A percentile compares a stretch with the other conserved stretches of the same genome.
These are phyloP conservation scores for Melieria omissa DNA, from an alignment of 2,888 invertebrate genomes.

Conservation along the genomic window DNA sequence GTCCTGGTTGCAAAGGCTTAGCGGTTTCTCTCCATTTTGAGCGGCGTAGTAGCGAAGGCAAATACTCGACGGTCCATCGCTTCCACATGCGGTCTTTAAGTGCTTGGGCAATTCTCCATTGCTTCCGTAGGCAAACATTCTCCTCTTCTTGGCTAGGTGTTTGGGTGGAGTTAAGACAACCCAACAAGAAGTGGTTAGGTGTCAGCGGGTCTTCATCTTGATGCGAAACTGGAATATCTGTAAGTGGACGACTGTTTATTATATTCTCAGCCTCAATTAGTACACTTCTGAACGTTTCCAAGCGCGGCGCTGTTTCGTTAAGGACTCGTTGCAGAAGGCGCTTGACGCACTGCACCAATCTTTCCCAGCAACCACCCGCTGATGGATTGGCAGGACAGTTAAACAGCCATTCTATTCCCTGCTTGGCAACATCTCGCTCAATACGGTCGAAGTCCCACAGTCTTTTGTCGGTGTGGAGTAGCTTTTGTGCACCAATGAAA, in stretches of 20 bases:
- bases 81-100: slow-evolving; percentile 36
- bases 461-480: slow-evolving; percentile 18
- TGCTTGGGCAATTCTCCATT: slow-evolving; percentile 36
- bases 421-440: slow-evolving; percentile 10
- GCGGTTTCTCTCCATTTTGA: slow-evolving; percentile 33
- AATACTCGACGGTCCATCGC: slow-evolving; percentile 32
- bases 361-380: slow-evolving; percentile 48
- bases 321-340: slow-evolving; percentile 27
- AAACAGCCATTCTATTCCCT: slow-evolving; percentile 37
- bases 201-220: slow-evolving; percentile 39
- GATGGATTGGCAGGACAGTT: slow-evolving; percentile 38
- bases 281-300: slow-evolving; percentile 40
- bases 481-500: slow-evolving; percentile 33
- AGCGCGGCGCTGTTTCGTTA: slow-evolving; percentile 24
- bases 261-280: slow-evolving; percentile 41
- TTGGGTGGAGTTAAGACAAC: slow-evolving; percentile 32
- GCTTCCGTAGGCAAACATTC: slow-evolving; percentile 25
- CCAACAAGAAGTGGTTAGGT: slow-evolving; percentile 41
- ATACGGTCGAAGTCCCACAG: slow-evolving; percentile 34
- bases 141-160: slow-evolving; percentile 30
- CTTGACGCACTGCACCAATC: slow-evolving; percentile 34
- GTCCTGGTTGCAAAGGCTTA: not conserved
- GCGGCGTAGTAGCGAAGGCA: slow-evolving; percentile 33
- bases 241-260: slow-evolving; percentile 39
- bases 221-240: slow-evolving; percentile 34